A percentile compares a stretch with the other conserved stretches of the same genome.
Conservation (phyloP, 2,113 vertebrate species). For the Heliornis fulica region DNA sequence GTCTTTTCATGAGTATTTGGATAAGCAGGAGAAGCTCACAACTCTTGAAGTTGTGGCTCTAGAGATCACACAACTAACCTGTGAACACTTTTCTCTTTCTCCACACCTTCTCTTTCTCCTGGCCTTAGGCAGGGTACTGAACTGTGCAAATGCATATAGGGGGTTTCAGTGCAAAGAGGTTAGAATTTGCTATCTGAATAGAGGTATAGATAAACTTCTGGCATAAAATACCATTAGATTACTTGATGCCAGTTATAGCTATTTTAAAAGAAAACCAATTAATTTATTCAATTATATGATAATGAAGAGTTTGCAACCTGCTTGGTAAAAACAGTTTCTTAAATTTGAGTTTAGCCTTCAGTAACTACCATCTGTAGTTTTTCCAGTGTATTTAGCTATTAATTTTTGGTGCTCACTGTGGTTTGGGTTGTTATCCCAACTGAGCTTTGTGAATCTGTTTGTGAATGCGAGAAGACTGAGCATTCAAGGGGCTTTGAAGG, state of each 20-base stretch:
- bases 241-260: background rate
- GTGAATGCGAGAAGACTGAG: background rate
- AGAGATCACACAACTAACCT: background rate
- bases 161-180: background rate
- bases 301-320: background rate
- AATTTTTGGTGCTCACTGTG: background rate
- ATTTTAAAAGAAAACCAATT: background rate
- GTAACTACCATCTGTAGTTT: background rate
- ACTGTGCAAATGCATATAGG: background rate
- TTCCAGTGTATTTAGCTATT: background rate
- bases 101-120: too few relatives aligned
- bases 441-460: background rate
- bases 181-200: background rate
- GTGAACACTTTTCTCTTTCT: background rate
- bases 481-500: background rate
- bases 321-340: background rate
- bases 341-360: background rate
- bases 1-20: background rate
- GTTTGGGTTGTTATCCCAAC: background rate
- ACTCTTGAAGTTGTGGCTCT: background rate
- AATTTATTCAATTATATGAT: background rate
- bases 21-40: rapidly evolving
- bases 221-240: background rate
- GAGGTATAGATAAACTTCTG: background rate
- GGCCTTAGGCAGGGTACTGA: background rate